Conservation (phyloP, 2,797 vertebrate genomes). For the Rhabdophis nuchalis region DNA sequence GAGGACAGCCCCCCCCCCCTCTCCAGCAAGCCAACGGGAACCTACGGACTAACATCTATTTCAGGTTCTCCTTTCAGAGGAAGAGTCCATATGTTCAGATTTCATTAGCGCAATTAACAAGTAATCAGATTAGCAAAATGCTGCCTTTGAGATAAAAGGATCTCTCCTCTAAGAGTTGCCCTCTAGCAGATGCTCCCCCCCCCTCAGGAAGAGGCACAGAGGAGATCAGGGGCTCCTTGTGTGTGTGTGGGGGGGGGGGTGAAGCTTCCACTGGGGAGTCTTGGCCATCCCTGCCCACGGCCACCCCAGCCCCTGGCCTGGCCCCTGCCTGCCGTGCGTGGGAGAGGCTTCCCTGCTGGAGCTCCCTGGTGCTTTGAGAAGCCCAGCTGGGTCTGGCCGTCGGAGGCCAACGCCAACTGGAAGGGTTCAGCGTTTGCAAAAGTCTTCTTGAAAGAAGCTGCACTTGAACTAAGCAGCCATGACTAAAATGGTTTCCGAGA, state of each 20-base stretch:
- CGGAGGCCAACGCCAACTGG: no score
- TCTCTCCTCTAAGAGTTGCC: constrained; percentile 43
- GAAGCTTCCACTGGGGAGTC: neutral
- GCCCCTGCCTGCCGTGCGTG: neutral
- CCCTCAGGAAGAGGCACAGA: neutral
- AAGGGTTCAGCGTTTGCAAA: constrained; percentile 33
- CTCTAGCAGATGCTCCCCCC: neutral
- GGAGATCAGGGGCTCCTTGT: neutral
- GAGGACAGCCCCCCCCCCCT: neutral
- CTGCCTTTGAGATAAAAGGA: constrained; percentile 41
- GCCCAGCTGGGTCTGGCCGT: rapidly evolving
- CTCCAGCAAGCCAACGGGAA: neutral
- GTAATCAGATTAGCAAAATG: constrained; percentile 45
- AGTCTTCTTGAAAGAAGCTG: constrained; percentile 46
- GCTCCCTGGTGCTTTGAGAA: neutral
- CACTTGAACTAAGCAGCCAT: constrained; percentile 38
- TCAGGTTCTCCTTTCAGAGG: constrained; percentile 4
- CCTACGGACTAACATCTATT: neutral
- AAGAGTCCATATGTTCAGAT: constrained; percentile 13
- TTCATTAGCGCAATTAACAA: constrained; percentile 42
- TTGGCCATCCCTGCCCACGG: neutral
- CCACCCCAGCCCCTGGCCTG: neutral
- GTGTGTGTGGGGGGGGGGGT: no score
- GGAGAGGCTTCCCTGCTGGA: neutral
- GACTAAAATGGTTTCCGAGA: neutral